Percentiles rank a stretch among this genome's conserved stretches.
These are phyloP conservation scores for Harpagoxenus sublaevis DNA, from an alignment of 2,888 invertebrate genomes.

Conservation along the genomic window DNA sequence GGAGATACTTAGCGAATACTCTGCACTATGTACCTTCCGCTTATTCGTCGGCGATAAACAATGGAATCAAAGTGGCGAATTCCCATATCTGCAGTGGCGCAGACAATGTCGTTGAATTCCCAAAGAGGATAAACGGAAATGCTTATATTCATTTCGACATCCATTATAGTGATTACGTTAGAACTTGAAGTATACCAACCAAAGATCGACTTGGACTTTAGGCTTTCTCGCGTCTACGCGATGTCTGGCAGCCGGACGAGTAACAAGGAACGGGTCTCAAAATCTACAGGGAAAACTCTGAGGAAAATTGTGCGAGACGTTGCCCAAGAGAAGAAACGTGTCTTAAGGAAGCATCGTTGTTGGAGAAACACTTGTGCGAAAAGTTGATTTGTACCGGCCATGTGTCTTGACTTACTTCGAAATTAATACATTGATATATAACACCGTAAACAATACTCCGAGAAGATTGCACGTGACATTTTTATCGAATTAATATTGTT, in stretches of 20 bases:
- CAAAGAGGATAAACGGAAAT: slow-evolving; percentile 79
- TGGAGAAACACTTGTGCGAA: slow-evolving; percentile 28
- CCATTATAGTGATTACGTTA: slow-evolving; percentile 80
- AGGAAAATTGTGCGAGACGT: slow-evolving; percentile 41
- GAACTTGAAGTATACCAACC: slow-evolving; percentile 67
- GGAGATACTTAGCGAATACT: slow-evolving; percentile 15
- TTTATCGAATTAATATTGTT: background rate
- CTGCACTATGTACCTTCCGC: background rate
- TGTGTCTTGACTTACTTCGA: slow-evolving; percentile 20
- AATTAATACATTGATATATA: slow-evolving; percentile 29
- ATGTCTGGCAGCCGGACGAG: background rate
- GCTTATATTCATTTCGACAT: slow-evolving; percentile 82
- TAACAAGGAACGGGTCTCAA: slow-evolving; percentile 6
- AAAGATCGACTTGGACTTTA: slow-evolving; percentile 47
- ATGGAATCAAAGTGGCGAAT: slow-evolving; percentile 31
- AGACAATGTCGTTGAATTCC: slow-evolving; percentile 65
- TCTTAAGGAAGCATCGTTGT: slow-evolving; percentile 24
- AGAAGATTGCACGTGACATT: background rate
- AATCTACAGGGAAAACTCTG: slow-evolving; percentile 38
- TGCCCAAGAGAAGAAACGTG: slow-evolving; percentile 24
- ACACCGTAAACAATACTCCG: slow-evolving; percentile 1
- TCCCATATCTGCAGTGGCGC: slow-evolving; percentile 26
- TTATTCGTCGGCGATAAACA: slow-evolving; percentile 24
- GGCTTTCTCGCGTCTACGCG: slow-evolving; percentile 2
- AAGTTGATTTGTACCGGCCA: slow-evolving; percentile 39